phyloP scores from a whole-genome alignment of 2,797 vertebrate genomes.

The Carduelis carduelis region DNA sequence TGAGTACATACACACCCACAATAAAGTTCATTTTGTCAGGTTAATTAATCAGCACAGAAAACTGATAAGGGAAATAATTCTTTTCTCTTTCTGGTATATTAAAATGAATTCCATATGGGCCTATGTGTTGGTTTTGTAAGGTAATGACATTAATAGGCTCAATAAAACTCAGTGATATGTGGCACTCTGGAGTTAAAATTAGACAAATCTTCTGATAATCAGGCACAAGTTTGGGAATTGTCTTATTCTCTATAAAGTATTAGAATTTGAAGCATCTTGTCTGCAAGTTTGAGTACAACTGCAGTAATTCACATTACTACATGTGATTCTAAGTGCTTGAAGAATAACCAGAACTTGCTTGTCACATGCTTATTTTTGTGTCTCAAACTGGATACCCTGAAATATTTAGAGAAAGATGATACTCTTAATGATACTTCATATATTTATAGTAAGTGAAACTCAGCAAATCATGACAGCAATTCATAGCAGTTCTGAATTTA shows the following conservation, averaged over 20 bases:
- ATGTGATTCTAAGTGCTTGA: not conserved
- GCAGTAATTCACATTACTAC: not conserved
- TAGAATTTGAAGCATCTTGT: not conserved
- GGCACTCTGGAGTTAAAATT: not conserved
- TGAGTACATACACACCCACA: not conserved
- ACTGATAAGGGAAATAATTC: not conserved
- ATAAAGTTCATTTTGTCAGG: not conserved
- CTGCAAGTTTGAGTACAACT: not conserved
- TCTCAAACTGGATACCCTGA: not conserved
- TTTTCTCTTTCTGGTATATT: not conserved
- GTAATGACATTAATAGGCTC: not conserved
- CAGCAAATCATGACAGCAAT: not conserved
- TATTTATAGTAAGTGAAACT: not conserved
- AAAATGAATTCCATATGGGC: not conserved
- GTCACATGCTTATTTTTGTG: not conserved
- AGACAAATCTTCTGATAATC: not conserved
- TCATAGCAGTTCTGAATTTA: not conserved
- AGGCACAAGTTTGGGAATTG: not conserved
- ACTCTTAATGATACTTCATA: not conserved
- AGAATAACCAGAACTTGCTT: not conserved
- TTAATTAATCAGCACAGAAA: not conserved
- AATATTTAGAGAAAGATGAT: not conserved
- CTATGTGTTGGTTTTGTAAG: not conserved
- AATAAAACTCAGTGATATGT: not conserved
- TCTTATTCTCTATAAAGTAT: not conserved